These are phyloP conservation scores for Orbicella faveolata DNA, from an alignment of 64 coral and sea anemone genomes.

Conservation along the genomic window DNA sequence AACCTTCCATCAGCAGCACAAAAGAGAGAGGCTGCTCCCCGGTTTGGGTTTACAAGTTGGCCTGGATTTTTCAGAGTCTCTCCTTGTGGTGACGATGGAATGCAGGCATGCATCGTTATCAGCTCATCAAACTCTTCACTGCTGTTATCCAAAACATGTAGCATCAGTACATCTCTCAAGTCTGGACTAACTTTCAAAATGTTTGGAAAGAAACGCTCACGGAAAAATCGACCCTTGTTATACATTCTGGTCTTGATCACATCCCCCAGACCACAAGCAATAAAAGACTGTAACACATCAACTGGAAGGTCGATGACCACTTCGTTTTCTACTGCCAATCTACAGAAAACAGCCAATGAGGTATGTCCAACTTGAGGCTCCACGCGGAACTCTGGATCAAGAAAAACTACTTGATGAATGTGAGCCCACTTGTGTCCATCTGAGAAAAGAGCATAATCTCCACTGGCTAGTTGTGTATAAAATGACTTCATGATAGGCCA, in stretches of 20 bases:
- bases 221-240: conserved; percentile 40
- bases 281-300: conserved; percentile 45
- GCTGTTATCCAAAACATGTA: conserved; percentile 60
- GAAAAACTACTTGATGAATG: not conserved
- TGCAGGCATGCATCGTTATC: conserved; percentile 34
- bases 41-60: conserved; percentile 59
- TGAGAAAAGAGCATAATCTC: not conserved
- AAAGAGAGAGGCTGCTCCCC: conserved; percentile 37
- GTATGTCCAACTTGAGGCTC: not conserved
- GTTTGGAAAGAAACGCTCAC: conserved; percentile 57
- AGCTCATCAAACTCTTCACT: conserved; percentile 8
- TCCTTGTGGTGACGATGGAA: conserved; percentile 50
- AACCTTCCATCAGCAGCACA: conserved; percentile 60
- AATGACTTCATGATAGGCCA: not conserved
- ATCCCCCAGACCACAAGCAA: not conserved
- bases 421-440: not conserved
- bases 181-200: not conserved
- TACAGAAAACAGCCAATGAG: not conserved
- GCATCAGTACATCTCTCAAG: conserved; percentile 34
- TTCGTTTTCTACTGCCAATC: not conserved
- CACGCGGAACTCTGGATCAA: not conserved
- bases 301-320: conserved; percentile 54
- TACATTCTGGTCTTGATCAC: not conserved
- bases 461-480: not conserved
- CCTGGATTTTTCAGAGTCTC: conserved; percentile 36